Percentiles rank a stretch among this genome's conserved stretches.
Evolutionary conservation across 2,888 invertebrate genomes (phyloP).

Genomic region (Zaprionus lineosus): DNA sequence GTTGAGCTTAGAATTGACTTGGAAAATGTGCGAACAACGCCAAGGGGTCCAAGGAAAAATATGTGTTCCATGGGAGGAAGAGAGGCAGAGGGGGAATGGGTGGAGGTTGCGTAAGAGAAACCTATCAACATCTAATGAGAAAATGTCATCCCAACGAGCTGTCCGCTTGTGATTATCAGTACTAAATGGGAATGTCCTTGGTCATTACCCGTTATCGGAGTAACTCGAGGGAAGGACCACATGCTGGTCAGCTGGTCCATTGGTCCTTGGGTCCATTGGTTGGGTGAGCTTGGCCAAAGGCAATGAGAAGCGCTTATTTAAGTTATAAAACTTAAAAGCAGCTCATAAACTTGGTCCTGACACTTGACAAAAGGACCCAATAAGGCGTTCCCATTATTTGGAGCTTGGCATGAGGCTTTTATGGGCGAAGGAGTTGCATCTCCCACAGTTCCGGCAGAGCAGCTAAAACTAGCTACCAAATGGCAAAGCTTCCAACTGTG

Average conservation of each 20-base stretch:
- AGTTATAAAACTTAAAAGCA: slow-evolving; percentile 69
- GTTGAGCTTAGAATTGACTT: slow-evolving; percentile 30
- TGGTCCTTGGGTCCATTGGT: too few relatives aligned
- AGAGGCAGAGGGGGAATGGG: not conserved
- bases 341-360: slow-evolving; percentile 57
- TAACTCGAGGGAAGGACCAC: slow-evolving; percentile 26
- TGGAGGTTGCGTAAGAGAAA: slow-evolving; percentile 28
- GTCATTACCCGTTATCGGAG: slow-evolving; percentile 52
- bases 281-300: slow-evolving; percentile 52
- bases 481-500: too few relatives aligned
- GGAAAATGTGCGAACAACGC: slow-evolving; percentile 64
- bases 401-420: slow-evolving; percentile 22
- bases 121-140: slow-evolving; percentile 69
- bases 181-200: slow-evolving; percentile 12
- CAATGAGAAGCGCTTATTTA: slow-evolving; percentile 51
- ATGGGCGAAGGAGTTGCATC: too few relatives aligned
- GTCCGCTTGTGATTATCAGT: slow-evolving; percentile 60
- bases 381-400: slow-evolving; percentile 41
- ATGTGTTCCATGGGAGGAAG: slow-evolving; percentile 47
- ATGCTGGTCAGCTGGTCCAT: slow-evolving; percentile 48
- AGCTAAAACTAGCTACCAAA: too few relatives aligned
- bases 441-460: too few relatives aligned
- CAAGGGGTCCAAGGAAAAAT: slow-evolving; percentile 55
- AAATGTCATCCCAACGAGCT: slow-evolving; percentile 58
- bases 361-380: slow-evolving; percentile 26